phyloP scores from a whole-genome alignment of 1,140 invertebrate species.

The Zelostemma sp. region DNA sequence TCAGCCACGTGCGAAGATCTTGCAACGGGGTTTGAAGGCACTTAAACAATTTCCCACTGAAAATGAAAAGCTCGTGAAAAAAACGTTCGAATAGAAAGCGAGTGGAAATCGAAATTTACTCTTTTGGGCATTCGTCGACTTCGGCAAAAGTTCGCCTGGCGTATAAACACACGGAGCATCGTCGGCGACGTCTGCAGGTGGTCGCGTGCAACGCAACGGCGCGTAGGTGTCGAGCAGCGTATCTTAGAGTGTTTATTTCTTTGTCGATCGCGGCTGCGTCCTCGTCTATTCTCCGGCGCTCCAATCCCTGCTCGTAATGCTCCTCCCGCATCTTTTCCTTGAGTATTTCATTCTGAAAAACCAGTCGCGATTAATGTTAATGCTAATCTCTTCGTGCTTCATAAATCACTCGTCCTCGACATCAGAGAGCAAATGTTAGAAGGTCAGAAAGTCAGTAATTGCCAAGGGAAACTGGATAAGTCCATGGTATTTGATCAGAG shows the following conservation, averaged over 20 bases:
- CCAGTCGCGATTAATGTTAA: too few species aligned
- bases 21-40: constrained; percentile 74
- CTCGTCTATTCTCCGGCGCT: constrained; percentile 62
- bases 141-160: constrained; percentile 74
- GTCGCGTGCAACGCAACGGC: constrained; percentile 64
- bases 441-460: constrained; percentile 27
- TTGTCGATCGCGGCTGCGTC: constrained; percentile 60
- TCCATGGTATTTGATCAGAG: too few species aligned
- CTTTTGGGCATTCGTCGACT: constrained; percentile 68
- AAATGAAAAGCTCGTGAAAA: constrained; percentile 14
- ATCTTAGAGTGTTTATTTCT: constrained; percentile 59
- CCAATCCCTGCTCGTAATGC: constrained; percentile 65
- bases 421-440: constrained; percentile 39
- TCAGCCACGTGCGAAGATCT: constrained; percentile 72
- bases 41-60: constrained; percentile 73
- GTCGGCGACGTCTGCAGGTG: constrained; percentile 66
- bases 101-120: constrained; percentile 60
- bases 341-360: constrained; percentile 69
- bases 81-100: background rate
- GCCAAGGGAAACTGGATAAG: too few species aligned
- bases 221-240: constrained; percentile 61
- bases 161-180: constrained; percentile 75
- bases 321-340: constrained; percentile 70
- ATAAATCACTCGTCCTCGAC: constrained; percentile 9
- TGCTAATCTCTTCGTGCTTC: too few species aligned